Percentiles rank a stretch among this genome's conserved stretches.
These are phyloP conservation scores for Hipparchia sbordonii DNA, from an alignment of 2,888 invertebrate genomes.

Conservation along the genomic window DNA sequence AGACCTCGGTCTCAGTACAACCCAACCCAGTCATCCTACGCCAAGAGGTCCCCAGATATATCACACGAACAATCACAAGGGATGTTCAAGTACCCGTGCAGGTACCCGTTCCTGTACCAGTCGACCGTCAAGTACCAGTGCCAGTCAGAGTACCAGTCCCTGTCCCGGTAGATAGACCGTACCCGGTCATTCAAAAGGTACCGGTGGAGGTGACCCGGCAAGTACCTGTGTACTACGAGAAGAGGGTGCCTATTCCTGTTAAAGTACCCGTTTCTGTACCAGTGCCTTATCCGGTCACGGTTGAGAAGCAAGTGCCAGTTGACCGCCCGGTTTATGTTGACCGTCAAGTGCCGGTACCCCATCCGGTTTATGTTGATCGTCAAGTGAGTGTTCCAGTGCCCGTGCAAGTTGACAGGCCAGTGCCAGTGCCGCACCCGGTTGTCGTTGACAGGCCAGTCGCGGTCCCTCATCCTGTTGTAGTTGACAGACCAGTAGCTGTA, in stretches of 20 bases:
- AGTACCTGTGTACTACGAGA: conserved; percentile 77
- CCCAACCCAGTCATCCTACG: conserved; percentile 74
- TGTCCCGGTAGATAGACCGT: conserved; percentile 77
- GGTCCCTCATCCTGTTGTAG: conserved; percentile 66
- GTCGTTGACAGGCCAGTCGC: conserved; percentile 58
- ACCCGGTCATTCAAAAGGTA: conserved; percentile 78
- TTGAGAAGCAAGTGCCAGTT: conserved; percentile 82
- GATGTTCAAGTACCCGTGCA: conserved; percentile 69
- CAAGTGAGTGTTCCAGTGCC: conserved; percentile 84
- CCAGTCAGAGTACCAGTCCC: conserved; percentile 80
- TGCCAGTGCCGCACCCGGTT: conserved; percentile 57
- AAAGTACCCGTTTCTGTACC: conserved; percentile 80
- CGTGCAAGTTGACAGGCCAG: conserved; percentile 81
- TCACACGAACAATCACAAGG: conserved; percentile 73
- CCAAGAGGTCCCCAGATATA: conserved; percentile 73
- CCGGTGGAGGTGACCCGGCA: conserved; percentile 78
- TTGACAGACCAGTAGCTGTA: conserved; percentile 55
- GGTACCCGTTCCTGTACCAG: conserved; percentile 55
- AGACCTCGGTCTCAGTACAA: conserved; percentile 67
- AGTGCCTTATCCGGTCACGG: conserved; percentile 83
- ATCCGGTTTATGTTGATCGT: conserved; percentile 81
- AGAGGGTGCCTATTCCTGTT: conserved; percentile 76
- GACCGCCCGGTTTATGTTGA: conserved; percentile 84
- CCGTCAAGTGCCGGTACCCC: conserved; percentile 76
- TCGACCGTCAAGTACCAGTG: conserved; percentile 73